Conservation (phyloP, 2,113 vertebrate genomes). For the Turnix velox region DNA sequence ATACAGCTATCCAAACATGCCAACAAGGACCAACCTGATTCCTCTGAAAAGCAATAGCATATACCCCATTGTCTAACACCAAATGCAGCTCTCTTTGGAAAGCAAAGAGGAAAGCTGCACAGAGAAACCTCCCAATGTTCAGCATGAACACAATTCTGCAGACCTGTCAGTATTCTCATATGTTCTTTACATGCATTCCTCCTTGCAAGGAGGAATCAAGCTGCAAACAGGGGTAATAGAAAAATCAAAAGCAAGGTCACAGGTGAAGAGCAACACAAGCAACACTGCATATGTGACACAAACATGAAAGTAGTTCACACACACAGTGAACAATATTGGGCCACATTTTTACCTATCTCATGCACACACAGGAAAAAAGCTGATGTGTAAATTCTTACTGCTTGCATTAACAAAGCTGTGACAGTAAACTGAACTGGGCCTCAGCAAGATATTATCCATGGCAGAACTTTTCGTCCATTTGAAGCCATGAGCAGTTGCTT, state of each 20-base stretch:
- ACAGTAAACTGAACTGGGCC: neutral
- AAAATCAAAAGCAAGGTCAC: fast-evolving
- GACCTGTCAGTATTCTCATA: neutral
- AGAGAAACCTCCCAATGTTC: neutral
- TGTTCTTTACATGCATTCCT: fast-evolving
- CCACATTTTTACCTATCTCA: fast-evolving
- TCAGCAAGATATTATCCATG: neutral
- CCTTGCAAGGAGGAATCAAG: neutral
- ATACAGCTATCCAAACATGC: neutral
- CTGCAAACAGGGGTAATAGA: neutral
- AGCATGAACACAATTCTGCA: neutral
- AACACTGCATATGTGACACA: neutral
- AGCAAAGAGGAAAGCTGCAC: neutral
- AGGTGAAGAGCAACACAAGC: neutral
- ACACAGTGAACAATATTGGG: neutral
- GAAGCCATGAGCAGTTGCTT: neutral
- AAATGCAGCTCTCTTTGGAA: neutral
- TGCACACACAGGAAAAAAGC: neutral
- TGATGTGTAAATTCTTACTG: neutral
- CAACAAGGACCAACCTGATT: neutral
- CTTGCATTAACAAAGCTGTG: neutral
- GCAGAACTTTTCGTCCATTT: neutral
- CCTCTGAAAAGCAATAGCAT: neutral
- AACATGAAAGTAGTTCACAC: neutral
- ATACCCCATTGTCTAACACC: fast-evolving